Evolutionary conservation across 2,888 invertebrate genomes (phyloP).

Genomic region (Torymus aiolomorphi): DNA sequence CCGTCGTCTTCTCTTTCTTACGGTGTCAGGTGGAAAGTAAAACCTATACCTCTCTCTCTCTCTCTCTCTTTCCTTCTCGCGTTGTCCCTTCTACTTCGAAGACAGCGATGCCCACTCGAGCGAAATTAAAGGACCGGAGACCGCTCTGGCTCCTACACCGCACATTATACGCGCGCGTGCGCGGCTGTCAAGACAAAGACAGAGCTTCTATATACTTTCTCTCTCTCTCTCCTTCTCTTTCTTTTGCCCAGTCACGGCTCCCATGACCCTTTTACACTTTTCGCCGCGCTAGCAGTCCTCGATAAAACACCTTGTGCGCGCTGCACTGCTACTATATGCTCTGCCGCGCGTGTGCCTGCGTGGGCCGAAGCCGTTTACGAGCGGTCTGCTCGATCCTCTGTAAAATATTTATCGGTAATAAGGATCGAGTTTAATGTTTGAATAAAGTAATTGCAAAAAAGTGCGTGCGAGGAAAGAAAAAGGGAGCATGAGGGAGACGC

Average conservation of each 20-base stretch:
- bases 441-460: neutral
- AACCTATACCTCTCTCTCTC: conserved; percentile 28
- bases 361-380: conserved; percentile 1
- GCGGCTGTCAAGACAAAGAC: conserved; percentile 35
- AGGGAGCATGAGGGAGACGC: too few relatives aligned
- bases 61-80: neutral
- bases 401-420: conserved; percentile 17
- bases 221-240: too few relatives aligned
- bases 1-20: too few relatives aligned
- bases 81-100: neutral
- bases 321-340: too few relatives aligned
- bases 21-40: conserved; percentile 61
- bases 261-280: conserved; percentile 48
- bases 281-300: neutral
- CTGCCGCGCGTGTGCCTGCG: too few relatives aligned
- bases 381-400: neutral
- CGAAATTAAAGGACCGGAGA: conserved; percentile 55
- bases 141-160: conserved; percentile 26
- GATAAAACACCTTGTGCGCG: neutral
- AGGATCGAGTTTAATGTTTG: conserved; percentile 20
- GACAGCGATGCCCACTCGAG: conserved; percentile 49
- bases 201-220: too few relatives aligned
- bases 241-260: neutral
- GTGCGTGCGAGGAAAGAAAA: too few relatives aligned
- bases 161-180: conserved; percentile 17